These are phyloP conservation scores for Hecatera dysodea DNA, from an alignment of 2,888 invertebrate species.

Conservation along the genomic window DNA sequence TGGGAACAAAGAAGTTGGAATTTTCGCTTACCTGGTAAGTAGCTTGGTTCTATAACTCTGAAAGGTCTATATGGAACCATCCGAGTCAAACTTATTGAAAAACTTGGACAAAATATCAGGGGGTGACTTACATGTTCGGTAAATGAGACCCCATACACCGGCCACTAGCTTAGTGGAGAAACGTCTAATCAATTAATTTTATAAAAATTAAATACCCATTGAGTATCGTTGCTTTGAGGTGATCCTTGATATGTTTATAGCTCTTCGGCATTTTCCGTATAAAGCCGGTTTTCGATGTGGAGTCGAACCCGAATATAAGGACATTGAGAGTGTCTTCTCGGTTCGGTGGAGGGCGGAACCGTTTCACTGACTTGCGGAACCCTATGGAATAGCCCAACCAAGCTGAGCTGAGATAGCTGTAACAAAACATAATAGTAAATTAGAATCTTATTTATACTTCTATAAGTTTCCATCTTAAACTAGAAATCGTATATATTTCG, in stretches of 20 bases:
- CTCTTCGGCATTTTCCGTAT: constrained; percentile 95
- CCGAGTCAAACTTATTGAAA: too few relatives aligned
- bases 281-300: constrained; percentile 95
- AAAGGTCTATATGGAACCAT: too few relatives aligned
- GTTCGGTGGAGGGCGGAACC: constrained; percentile 54
- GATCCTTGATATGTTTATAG: constrained; percentile 92
- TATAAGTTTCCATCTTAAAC: too few relatives aligned
- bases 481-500: too few relatives aligned
- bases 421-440: constrained; percentile 21
- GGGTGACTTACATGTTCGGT: too few relatives aligned
- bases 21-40: too few relatives aligned
- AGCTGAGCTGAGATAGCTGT: constrained; percentile 70
- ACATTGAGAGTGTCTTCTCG: constrained; percentile 90
- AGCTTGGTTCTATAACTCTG: too few relatives aligned
- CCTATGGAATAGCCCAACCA: constrained; percentile 81
- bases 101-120: too few relatives aligned
- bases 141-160: too few relatives aligned
- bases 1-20: too few relatives aligned
- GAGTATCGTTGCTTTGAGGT: constrained; percentile 58
- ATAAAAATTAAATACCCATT: constrained; percentile 65
- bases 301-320: constrained; percentile 97
- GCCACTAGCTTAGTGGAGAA: too few relatives aligned
- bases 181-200: too few relatives aligned
- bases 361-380: constrained; percentile 68
- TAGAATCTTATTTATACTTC: background rate